Conservation (phyloP, 2,797 vertebrate species). For the Muscicapa striata region DNA sequence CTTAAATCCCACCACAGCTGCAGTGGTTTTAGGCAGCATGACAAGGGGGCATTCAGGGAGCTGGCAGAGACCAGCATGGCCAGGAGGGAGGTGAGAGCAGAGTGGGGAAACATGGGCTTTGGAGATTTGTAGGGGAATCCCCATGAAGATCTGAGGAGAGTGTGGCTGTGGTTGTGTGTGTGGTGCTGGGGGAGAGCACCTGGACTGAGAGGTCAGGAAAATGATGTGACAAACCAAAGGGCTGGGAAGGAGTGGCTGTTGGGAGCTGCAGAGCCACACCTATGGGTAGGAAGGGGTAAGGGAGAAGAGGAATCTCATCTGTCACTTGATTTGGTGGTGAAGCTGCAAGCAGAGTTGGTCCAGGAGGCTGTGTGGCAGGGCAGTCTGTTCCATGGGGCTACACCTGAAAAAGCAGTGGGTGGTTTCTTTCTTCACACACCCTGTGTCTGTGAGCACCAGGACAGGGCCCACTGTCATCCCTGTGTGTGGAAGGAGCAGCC, state of each 20-base stretch:
- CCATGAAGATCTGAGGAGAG: neutral
- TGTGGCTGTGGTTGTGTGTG: neutral
- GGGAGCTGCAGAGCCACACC: neutral
- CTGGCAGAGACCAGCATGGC: neutral
- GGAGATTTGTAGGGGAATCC: neutral
- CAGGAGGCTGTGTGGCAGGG: neutral
- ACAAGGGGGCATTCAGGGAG: neutral
- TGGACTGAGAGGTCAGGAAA: neutral
- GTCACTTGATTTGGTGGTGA: neutral
- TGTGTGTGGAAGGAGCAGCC: neutral
- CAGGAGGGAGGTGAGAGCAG: neutral
- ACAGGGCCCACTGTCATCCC: neutral
- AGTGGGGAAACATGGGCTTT: accelerated
- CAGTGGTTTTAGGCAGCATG: neutral
- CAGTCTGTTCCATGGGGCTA: neutral
- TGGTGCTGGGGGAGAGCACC: neutral
- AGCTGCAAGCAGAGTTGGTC: neutral
- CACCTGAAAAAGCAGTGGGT: neutral
- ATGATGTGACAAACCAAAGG: neutral
- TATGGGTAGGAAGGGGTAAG: neutral
- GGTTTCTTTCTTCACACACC: neutral
- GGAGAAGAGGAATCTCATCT: neutral
- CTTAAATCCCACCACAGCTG: neutral
- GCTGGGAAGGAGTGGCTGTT: neutral
- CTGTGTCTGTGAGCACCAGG: neutral